These are phyloP conservation scores for Phyto melanocephala DNA, from an alignment of 2,888 invertebrate species.

Conservation along the genomic window DNA sequence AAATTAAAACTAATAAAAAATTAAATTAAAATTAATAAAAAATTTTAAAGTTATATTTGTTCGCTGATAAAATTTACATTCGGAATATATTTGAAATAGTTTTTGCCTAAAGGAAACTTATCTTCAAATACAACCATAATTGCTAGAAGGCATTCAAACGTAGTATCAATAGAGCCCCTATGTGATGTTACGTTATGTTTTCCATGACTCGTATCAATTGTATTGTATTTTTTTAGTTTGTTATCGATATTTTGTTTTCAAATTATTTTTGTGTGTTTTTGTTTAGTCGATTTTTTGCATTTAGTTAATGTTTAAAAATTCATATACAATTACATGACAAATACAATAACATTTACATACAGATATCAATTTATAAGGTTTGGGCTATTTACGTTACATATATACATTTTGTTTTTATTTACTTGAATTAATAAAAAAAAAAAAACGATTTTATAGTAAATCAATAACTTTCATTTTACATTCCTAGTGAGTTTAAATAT, in stretches of 20 bases:
- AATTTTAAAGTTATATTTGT: not conserved
- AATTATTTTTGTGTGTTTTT: not conserved
- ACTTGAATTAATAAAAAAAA: conserved; percentile 18
- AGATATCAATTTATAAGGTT: conserved; percentile 39
- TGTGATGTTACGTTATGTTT: conserved; percentile 26
- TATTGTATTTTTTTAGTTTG: conserved; percentile 36
- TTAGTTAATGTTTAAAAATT: conserved; percentile 48
- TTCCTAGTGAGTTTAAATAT: not conserved
- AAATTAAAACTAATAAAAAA: too few species aligned
- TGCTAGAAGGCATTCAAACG: conserved; percentile 43
- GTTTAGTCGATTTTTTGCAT: conserved; percentile 1
- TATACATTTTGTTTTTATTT: conserved; percentile 27
- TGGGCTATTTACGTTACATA: not conserved
- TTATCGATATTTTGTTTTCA: not conserved
- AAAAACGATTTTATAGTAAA: conserved; percentile 11
- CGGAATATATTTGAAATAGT: too few species aligned
- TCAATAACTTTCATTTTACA: not conserved
- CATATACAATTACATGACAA: conserved; percentile 56
- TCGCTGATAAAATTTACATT: conserved; percentile 1
- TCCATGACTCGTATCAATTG: conserved; percentile 37
- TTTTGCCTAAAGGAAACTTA: too few species aligned
- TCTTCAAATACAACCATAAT: conserved; percentile 39
- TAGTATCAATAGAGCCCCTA: conserved; percentile 47
- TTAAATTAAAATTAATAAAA: not conserved
- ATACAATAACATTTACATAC: conserved; percentile 62